phyloP scores from a whole-genome alignment of 1,140 invertebrate genomes.

The Gerris buenoi region DNA sequence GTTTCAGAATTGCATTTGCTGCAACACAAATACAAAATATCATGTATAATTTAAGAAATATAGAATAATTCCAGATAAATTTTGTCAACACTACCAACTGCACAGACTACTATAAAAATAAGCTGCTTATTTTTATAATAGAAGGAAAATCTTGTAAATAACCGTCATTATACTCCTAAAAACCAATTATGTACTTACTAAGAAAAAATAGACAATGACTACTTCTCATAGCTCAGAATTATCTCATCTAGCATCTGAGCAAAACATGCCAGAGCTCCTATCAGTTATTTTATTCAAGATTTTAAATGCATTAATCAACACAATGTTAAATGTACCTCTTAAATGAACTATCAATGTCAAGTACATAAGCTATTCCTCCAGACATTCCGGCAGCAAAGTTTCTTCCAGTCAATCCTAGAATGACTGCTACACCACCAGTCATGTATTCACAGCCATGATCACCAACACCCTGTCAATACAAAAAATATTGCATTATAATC shows the following conservation, averaged over 20 bases:
- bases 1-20: constrained; percentile 81
- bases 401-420: constrained; percentile 83
- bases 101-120: neutral
- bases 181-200: no score
- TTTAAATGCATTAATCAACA: no score
- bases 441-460: constrained; percentile 99
- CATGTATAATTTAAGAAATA: neutral
- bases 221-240: no score
- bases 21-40: constrained; percentile 20
- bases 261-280: no score
- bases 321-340: no score
- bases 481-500: no score
- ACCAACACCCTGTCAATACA: constrained; percentile 67
- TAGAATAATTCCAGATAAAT: neutral
- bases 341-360: constrained; percentile 75
- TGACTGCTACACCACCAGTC: constrained; percentile 85
- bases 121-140: neutral
- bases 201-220: no score
- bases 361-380: constrained; percentile 90
- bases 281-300: no score
- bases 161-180: no score
- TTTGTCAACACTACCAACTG: neutral
- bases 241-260: no score
- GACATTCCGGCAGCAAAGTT: constrained; percentile 99
- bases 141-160: no score